phyloP scores from a whole-genome alignment of 2,797 vertebrate species.

The Anabacerthia variegaticeps region DNA sequence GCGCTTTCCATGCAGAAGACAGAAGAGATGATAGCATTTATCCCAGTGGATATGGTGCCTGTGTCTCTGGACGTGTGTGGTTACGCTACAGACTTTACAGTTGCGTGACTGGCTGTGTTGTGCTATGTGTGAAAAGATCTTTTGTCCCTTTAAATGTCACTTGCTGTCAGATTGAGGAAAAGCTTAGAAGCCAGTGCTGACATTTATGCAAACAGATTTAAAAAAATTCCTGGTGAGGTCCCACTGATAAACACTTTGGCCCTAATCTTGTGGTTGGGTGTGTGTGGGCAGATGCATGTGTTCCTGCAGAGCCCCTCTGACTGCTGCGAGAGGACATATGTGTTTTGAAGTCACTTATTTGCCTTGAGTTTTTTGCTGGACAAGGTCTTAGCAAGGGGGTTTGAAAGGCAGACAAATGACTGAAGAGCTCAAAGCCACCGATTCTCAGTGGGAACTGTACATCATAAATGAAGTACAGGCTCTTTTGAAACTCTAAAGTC shows the following conservation, averaged over 20 bases:
- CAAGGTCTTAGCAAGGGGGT: not conserved
- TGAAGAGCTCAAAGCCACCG: not conserved
- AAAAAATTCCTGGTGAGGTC: not conserved
- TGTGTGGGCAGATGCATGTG: not conserved
- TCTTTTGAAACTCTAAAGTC: not conserved
- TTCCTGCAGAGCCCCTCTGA: not conserved
- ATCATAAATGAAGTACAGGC: not conserved
- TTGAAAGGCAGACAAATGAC: not conserved
- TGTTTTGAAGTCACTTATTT: not conserved
- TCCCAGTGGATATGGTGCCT: not conserved
- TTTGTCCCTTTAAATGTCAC: constrained; percentile 20
- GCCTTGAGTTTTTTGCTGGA: not conserved
- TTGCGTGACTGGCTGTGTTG: not conserved
- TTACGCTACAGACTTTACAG: fast-evolving
- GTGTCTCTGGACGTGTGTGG: not conserved
- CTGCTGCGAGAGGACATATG: not conserved
- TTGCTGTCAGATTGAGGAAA: not conserved
- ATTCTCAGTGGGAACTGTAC: not conserved
- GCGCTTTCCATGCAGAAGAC: not conserved
- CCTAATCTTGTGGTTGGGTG: not conserved
- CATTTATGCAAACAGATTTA: not conserved
- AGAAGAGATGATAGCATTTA: not conserved
- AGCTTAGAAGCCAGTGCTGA: not conserved
- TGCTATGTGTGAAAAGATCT: not conserved
- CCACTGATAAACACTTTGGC: not conserved